Base-by-base conservation (phyloP, 1,140 invertebrate species). In the Cydia pomonella region DNA sequence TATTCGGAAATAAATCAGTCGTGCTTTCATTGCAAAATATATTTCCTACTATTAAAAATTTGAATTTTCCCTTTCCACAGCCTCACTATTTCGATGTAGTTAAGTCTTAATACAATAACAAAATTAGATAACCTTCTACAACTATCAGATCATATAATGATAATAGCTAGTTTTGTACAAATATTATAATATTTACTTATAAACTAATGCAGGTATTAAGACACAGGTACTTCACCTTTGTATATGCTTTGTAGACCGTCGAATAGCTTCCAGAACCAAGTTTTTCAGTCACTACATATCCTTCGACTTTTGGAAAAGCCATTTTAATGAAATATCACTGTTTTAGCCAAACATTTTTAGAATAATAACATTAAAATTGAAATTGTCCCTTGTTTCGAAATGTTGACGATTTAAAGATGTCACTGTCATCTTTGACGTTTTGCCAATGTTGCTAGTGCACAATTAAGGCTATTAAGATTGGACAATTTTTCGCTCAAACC, bases 181-280 rank as follows among this genome's bases (percentile, higher is more conserved):
- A 75, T 64, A 53, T 69, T 75, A 71, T n/a, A 72, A n/a, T 72
- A 41, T 47, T 23, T 47, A 59, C 63, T 18, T 66, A 29, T 4
- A 66, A 29, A n/a, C 13, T 73, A 62, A 25, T 41, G 12, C 44
- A 59, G 7, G 21, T 27, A 21, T 74, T 41, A 41, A 73, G 7
- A 73, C 12, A 73, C 16, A 62, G 21, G 62, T 72, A 69, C 78
- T 80, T 77, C 94, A 97, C 97, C 94, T 97, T 97, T 85, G 95
- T 95, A 75, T 95, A 95, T 7, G 97, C 97, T 93, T 97, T 97
- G 84, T 97, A 98, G 0, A 98, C 97, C 0, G 95, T 96, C 0
- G 97, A 96, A 92, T 97, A 98, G 77, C 96, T 97, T n/a, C 97
- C 97, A n/a, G 94, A 94, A 3, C 97, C 97, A 12, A 98, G 94